phyloP scores from a whole-genome alignment of 92 coral and sea anemone genomes.

The Ricordea florida region DNA sequence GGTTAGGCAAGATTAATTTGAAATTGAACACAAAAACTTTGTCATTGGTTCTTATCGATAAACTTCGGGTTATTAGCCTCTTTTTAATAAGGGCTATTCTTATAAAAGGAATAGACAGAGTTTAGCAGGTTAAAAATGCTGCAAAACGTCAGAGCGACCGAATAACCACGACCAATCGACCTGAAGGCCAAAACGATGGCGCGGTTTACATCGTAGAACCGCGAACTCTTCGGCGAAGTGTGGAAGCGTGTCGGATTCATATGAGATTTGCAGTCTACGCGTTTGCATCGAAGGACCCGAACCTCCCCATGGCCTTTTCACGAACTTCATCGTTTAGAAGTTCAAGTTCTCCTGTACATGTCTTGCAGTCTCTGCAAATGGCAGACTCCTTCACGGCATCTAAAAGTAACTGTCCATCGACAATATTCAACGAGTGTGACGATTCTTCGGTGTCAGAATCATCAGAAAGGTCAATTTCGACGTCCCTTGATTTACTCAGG shows the following conservation, averaged over 20 bases:
- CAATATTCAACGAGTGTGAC: background rate
- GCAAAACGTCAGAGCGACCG: constrained; percentile 49
- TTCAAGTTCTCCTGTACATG: constrained; percentile 10
- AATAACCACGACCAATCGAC: constrained; percentile 46
- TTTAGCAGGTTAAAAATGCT: constrained; percentile 34
- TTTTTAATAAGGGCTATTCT: too few species aligned
- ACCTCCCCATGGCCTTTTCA: constrained; percentile 31
- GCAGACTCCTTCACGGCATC: constrained; percentile 17
- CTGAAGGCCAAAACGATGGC: constrained; percentile 51
- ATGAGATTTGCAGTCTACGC: constrained; percentile 8
- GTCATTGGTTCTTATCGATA: too few species aligned
- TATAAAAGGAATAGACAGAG: too few species aligned
- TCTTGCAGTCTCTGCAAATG: constrained; percentile 22
- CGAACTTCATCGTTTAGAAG: constrained; percentile 3
- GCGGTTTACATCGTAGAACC: constrained; percentile 43
- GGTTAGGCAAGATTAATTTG: too few species aligned
- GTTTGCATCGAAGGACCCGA: constrained; percentile 33
- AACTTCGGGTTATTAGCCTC: too few species aligned
- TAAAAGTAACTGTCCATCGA: constrained; percentile 13
- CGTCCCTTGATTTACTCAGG: background rate
- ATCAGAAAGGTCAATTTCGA: background rate
- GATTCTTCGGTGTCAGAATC: background rate
- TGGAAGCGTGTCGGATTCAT: constrained; percentile 16
- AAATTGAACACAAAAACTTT: too few species aligned
- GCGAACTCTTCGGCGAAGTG: constrained; percentile 28